phyloP scores from a whole-genome alignment of 2,113 vertebrate species.

The Scomber colias region DNA sequence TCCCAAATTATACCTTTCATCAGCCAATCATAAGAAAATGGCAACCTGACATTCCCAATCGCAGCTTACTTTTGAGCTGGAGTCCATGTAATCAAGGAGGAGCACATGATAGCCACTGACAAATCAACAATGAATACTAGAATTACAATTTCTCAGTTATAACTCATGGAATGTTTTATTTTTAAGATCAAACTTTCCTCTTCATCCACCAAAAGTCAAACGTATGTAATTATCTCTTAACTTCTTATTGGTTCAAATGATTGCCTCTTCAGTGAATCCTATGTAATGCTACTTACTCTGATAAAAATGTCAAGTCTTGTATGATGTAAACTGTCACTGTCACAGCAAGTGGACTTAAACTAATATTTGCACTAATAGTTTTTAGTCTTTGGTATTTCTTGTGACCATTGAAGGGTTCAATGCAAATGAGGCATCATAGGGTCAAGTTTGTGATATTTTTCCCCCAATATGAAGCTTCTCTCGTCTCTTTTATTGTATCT shows the following conservation, averaged over 20 bases:
- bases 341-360: too few relatives aligned
- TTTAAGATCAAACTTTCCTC: constrained; percentile 56
- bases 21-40: constrained; percentile 81
- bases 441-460: neutral
- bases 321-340: neutral
- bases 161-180: constrained; percentile 40
- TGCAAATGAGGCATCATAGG: neutral
- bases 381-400: neutral
- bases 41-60: constrained; percentile 76
- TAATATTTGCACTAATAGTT: neutral
- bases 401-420: neutral
- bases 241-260: constrained; percentile 34
- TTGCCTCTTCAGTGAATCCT: constrained; percentile 42
- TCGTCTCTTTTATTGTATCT: neutral
- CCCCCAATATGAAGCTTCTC: neutral
- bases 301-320: constrained; percentile 20
- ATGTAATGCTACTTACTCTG: constrained; percentile 34
- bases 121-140: constrained; percentile 63
- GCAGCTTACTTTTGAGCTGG: constrained; percentile 61
- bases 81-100: constrained; percentile 68
- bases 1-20: constrained; percentile 85
- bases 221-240: constrained; percentile 47
- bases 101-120: constrained; percentile 61
- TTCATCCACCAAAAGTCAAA: constrained; percentile 44
- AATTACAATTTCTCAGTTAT: constrained; percentile 46